These are phyloP conservation scores for Apis dorsata DNA, from an alignment of 1,140 invertebrate genomes.

Conservation along the genomic window DNA sequence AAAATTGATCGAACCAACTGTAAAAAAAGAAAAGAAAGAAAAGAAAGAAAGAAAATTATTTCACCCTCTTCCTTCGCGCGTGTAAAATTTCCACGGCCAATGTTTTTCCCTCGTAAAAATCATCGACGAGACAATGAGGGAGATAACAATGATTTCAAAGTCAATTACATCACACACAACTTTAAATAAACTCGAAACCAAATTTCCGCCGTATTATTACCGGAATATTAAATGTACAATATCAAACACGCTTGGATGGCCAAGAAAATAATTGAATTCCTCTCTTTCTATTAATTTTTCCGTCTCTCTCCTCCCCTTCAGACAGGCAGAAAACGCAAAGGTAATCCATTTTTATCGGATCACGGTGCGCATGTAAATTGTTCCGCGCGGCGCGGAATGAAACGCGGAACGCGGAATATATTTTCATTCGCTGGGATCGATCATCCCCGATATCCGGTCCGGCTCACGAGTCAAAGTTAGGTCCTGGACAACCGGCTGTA, in stretches of 20 bases:
- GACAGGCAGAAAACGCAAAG: neutral
- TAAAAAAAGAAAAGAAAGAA: too few relatives aligned
- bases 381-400: neutral
- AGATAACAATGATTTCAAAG: too few relatives aligned
- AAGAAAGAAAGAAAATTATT: too few relatives aligned
- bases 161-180: neutral
- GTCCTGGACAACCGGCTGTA: neutral
- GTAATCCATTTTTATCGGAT: constrained; percentile 1
- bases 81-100: too few relatives aligned
- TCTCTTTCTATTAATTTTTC: neutral
- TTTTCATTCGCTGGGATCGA: constrained; percentile 18
- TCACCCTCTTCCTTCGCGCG: too few relatives aligned
- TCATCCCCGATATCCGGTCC: constrained; percentile 6
- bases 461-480: constrained; percentile 14
- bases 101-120: too few relatives aligned
- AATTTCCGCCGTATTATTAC: neutral
- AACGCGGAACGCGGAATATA: neutral
- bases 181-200: neutral
- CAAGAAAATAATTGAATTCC: neutral
- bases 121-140: too few relatives aligned
- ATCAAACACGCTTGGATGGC: neutral
- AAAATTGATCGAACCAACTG: too few relatives aligned
- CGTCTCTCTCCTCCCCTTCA: too few relatives aligned
- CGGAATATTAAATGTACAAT: too few relatives aligned
- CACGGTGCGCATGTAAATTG: constrained; percentile 14